Conservation (phyloP, 2,888 invertebrate species). For the Drosophila glabriapex region DNA sequence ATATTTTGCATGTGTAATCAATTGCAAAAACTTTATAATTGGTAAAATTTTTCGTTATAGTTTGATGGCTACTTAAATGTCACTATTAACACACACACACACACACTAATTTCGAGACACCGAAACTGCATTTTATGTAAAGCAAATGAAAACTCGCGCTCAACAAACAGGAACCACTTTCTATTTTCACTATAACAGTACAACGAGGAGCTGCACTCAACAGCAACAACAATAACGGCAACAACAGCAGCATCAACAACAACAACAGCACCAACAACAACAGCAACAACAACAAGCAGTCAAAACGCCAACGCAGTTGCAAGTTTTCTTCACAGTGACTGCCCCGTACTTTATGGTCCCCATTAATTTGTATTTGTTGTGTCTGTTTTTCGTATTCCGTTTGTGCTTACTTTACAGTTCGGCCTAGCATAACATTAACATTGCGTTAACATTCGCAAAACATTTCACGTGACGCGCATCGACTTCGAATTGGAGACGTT, state of each 20-base stretch:
- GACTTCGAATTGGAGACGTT: conserved; percentile 37
- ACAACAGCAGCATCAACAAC: conserved; percentile 3
- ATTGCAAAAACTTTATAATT: not conserved
- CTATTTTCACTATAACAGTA: conserved; percentile 84
- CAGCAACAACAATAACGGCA: conserved; percentile 20
- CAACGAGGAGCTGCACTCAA: conserved; percentile 50
- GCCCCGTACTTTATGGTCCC: conserved; percentile 65
- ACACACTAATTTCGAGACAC: conserved; percentile 31
- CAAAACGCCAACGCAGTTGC: conserved; percentile 64
- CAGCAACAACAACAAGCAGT: conserved; percentile 18
- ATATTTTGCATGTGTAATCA: not conserved
- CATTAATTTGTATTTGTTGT: conserved; percentile 61
- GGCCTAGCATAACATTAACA: conserved; percentile 69
- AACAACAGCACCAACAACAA: conserved; percentile 21
- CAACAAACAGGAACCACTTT: conserved; percentile 84
- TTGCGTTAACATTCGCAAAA: conserved; percentile 62
- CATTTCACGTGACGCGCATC: conserved; percentile 69
- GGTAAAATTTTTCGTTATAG: not conserved
- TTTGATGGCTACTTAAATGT: conserved; percentile 33
- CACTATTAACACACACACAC: conserved; percentile 39
- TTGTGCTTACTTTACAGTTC: conserved; percentile 59
- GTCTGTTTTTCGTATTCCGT: conserved; percentile 35
- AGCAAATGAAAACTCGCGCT: conserved; percentile 77
- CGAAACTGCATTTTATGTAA: conserved; percentile 75
- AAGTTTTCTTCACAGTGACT: conserved; percentile 70